These are phyloP conservation scores for Ranitomeya variabilis DNA, from an alignment of 2,113 vertebrate species.

Conservation along the genomic window DNA sequence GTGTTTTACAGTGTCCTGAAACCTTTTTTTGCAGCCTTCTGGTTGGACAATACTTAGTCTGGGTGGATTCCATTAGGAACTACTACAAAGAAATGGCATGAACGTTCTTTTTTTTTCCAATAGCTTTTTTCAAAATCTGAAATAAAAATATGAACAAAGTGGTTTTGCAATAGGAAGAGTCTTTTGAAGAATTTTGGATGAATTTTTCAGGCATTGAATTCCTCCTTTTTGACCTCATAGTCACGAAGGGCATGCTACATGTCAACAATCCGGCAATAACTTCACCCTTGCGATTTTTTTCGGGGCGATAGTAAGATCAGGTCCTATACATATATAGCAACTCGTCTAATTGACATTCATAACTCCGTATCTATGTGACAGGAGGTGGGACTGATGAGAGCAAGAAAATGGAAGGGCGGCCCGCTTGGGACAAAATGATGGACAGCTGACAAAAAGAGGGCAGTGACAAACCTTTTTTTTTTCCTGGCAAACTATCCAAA, in stretches of 20 bases:
- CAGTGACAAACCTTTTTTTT: not conserved
- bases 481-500: not conserved
- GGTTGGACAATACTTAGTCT: too few relatives aligned
- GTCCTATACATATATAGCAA: not conserved
- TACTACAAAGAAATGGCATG: too few relatives aligned
- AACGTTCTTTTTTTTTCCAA: too few relatives aligned
- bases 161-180: too few relatives aligned
- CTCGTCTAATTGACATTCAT: constrained; percentile 4
- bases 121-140: too few relatives aligned
- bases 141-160: too few relatives aligned
- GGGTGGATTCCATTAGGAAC: too few relatives aligned
- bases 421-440: not conserved
- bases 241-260: not conserved
- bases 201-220: too few relatives aligned
- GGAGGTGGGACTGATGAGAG: constrained; percentile 9
- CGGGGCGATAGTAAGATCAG: not conserved
- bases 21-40: too few relatives aligned
- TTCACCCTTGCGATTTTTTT: not conserved
- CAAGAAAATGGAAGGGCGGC: not conserved
- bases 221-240: too few relatives aligned
- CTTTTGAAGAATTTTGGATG: too few relatives aligned
- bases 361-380: not conserved
- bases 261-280: not conserved
- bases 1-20: too few relatives aligned
- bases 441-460: not conserved